Conservation (phyloP, 1,140 invertebrate species). For the Diorhabda carinulata region DNA sequence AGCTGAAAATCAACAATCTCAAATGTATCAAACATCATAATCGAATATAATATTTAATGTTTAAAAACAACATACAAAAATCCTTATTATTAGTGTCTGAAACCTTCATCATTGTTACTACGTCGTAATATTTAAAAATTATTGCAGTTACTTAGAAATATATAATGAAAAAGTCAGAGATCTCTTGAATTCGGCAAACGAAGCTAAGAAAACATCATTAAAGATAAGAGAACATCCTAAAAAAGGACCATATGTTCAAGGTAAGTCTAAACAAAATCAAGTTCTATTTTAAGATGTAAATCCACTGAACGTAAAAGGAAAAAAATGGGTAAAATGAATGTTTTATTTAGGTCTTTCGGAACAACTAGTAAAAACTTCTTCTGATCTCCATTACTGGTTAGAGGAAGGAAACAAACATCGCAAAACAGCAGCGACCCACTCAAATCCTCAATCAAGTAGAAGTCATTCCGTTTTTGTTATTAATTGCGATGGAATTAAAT, state of each 20-base stretch:
- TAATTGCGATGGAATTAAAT: slow-evolving; percentile 50
- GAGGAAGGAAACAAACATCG: slow-evolving; percentile 51
- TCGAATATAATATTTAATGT: no score
- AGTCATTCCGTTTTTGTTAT: slow-evolving; percentile 63
- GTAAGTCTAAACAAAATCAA: slow-evolving; percentile 50
- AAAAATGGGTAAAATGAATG: not conserved
- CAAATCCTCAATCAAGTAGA: slow-evolving; percentile 56
- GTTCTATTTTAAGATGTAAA: not conserved
- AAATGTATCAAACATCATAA: no score
- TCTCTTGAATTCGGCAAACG: slow-evolving; percentile 57
- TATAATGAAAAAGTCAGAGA: slow-evolving; percentile 83
- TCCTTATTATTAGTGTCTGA: no score
- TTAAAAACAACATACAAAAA: no score
- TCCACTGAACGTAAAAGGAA: no score
- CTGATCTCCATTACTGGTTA: slow-evolving; percentile 50
- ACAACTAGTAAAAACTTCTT: slow-evolving; percentile 50
- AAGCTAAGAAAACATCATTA: slow-evolving; percentile 48
- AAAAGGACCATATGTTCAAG: slow-evolving; percentile 86
- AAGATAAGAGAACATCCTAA: slow-evolving; percentile 81
- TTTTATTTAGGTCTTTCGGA: slow-evolving; percentile 53
- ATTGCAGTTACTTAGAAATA: slow-evolving; percentile 73
- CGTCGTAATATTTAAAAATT: not conserved
- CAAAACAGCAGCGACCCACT: slow-evolving; percentile 52
- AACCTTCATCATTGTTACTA: no score
- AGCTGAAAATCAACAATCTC: no score